These are phyloP conservation scores for Nomia melanderi DNA, from an alignment of 1,140 invertebrate genomes.

Conservation along the genomic window DNA sequence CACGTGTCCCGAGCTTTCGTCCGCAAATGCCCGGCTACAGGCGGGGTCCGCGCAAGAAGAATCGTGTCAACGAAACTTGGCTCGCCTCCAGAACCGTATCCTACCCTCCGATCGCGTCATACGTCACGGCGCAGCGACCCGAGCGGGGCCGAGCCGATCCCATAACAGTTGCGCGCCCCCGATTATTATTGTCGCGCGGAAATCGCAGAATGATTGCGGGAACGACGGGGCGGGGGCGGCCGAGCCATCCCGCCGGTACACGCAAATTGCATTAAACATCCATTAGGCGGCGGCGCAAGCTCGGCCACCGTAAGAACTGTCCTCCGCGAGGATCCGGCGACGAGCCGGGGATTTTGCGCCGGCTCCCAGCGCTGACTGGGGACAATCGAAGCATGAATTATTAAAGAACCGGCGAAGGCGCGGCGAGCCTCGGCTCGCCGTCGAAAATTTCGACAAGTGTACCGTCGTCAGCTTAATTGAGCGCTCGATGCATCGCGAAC, in stretches of 20 bases:
- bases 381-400: constrained; percentile 8
- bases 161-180: constrained; percentile 20
- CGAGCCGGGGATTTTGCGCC: no score
- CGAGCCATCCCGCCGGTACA: constrained; percentile 4
- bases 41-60: background rate
- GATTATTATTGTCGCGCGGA: constrained; percentile 27
- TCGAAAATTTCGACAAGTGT: constrained; percentile 24
- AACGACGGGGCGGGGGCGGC: background rate
- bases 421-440: background rate
- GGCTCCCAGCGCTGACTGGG: background rate
- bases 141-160: background rate
- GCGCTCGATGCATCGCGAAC: constrained; percentile 15
- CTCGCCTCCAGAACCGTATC: background rate
- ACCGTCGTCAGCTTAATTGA: constrained; percentile 48
- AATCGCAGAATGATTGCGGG: constrained; percentile 40
- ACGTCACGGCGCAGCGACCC: background rate
- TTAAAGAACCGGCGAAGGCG: background rate
- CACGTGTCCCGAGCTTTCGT: no score
- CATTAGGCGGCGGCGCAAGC: constrained; percentile 5
- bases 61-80: background rate
- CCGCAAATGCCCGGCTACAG: no score
- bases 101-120: background rate
- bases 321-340: background rate
- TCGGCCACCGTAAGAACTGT: constrained; percentile 3
- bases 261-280: constrained; percentile 43